Percentiles rank a stretch among this genome's conserved stretches.
These are phyloP conservation scores for Hirundo rustica DNA, from an alignment of 2,797 vertebrate genomes.

Conservation along the genomic window DNA sequence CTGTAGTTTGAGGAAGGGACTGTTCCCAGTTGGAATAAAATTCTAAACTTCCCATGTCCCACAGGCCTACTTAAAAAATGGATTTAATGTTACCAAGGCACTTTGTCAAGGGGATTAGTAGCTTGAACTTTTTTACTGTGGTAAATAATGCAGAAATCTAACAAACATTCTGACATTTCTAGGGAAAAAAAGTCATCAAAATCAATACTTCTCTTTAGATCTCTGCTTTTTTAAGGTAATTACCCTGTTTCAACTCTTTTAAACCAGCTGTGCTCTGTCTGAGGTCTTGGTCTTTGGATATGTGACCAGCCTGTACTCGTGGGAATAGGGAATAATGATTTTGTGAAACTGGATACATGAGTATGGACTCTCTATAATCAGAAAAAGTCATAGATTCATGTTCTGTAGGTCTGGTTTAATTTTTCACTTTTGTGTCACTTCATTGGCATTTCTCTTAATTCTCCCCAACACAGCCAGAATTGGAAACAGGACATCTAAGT, in stretches of 20 bases:
- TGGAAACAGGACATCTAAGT: constrained; percentile 48
- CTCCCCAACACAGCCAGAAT: constrained; percentile 18
- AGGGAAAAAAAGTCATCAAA: neutral
- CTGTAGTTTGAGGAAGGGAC: neutral
- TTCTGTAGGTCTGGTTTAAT: constrained; percentile 45
- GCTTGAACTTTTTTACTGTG: neutral
- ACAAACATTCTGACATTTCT: neutral
- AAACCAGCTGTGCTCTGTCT: neutral
- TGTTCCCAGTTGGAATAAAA: neutral
- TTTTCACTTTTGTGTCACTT: constrained; percentile 54
- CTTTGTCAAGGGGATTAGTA: neutral
- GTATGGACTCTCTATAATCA: neutral
- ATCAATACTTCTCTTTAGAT: constrained; percentile 18
- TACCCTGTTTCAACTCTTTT: neutral
- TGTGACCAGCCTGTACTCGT: neutral
- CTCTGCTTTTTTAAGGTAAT: constrained; percentile 1
- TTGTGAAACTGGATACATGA: constrained; percentile 10
- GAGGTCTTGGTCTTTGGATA: constrained; percentile 6
- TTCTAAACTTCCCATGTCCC: neutral
- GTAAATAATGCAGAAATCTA: constrained; percentile 31
- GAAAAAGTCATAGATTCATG: constrained; percentile 12
- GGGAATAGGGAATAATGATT: constrained; percentile 20
- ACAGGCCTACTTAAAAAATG: neutral
- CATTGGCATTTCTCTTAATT: constrained; percentile 57
- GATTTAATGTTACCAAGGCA: neutral